Percentiles rank a stretch among this genome's conserved stretches.
Evolutionary conservation across 2,113 vertebrate species (phyloP).

Genomic region (Pimephales promelas): DNA sequence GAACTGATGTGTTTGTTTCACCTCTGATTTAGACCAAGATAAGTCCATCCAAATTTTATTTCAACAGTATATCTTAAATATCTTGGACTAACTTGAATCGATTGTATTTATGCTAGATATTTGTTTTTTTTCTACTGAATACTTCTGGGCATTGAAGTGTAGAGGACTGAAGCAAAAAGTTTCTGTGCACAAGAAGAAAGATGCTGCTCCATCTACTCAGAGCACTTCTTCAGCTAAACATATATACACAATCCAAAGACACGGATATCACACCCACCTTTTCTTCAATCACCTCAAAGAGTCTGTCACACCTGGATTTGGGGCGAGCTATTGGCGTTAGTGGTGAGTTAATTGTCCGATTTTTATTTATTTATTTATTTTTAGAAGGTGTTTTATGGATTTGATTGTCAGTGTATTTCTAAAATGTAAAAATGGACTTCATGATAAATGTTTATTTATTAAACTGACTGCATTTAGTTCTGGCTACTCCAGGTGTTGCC

Average conservation of each 20-base stretch:
- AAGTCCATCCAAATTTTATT: not conserved
- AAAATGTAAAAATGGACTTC: not conserved
- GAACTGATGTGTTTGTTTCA: conserved; percentile 11
- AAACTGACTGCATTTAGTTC: not conserved
- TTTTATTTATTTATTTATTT: no score
- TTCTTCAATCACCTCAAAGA: not conserved
- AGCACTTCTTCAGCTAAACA: conserved; percentile 43
- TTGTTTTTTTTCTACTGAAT: not conserved
- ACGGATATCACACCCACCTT: not conserved
- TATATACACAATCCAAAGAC: conserved; percentile 15
- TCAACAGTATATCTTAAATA: not conserved
- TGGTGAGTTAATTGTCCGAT: conserved; percentile 39
- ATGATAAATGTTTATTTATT: not conserved
- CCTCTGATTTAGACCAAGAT: conserved; percentile 3
- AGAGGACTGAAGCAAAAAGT: not conserved
- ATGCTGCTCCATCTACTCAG: conserved; percentile 44
- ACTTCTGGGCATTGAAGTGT: not conserved
- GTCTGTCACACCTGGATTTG: not conserved
- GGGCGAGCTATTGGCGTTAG: conserved; percentile 1
- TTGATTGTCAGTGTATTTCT: not conserved
- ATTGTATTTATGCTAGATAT: not conserved
- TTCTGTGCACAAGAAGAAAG: conserved; percentile 10
- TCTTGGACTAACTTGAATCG: not conserved
- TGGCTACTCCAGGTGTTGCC: conserved; percentile 40
- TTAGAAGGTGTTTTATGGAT: not conserved